These are phyloP conservation scores for Stegodyphus dumicola DNA, from an alignment of 1,140 invertebrate genomes.

Conservation along the genomic window DNA sequence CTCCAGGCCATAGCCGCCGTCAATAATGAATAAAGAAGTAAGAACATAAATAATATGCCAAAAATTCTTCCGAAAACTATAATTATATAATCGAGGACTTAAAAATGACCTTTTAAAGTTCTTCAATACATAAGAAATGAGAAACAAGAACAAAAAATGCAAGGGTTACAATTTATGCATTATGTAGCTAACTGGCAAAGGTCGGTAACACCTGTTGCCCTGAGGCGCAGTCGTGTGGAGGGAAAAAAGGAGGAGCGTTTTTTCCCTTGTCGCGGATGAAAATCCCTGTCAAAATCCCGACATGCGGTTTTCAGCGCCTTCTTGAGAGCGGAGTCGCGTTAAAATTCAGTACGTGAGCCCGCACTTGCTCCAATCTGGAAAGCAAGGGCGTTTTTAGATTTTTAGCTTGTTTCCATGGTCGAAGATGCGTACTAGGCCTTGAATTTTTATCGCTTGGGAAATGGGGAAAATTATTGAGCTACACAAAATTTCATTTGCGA, in stretches of 20 bases:
- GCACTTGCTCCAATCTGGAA: too few species aligned
- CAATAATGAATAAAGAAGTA: slow-evolving; percentile 57
- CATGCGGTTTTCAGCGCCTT: too few species aligned
- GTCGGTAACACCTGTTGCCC: slow-evolving; percentile 57
- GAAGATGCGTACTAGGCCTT: too few species aligned
- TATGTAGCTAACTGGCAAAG: slow-evolving; percentile 39
- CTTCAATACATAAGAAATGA: slow-evolving; percentile 57
- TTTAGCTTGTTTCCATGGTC: too few species aligned
- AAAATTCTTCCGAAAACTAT: slow-evolving; percentile 53
- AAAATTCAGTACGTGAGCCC: too few species aligned
- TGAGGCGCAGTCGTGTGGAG: slow-evolving; percentile 16
- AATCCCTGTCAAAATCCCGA: too few species aligned
- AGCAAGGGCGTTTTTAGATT: too few species aligned
- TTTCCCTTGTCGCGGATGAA: not conserved
- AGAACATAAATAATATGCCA: slow-evolving; percentile 57
- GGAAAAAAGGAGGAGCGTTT: slow-evolving; percentile 4
- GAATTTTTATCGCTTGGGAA: too few species aligned
- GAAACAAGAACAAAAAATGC: slow-evolving; percentile 43
- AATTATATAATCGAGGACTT: slow-evolving; percentile 60
- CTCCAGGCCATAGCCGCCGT: slow-evolving; percentile 29
- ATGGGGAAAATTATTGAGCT: too few species aligned
- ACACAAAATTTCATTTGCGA: too few species aligned
- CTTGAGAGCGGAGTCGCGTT: too few species aligned
- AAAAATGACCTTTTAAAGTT: slow-evolving; percentile 61
- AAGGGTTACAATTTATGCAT: slow-evolving; percentile 57